A percentile compares a stretch with the other conserved stretches of the same genome.
Evolutionary conservation across 2,888 invertebrate genomes (phyloP).

Genomic region (Chymomyza caudatula): DNA sequence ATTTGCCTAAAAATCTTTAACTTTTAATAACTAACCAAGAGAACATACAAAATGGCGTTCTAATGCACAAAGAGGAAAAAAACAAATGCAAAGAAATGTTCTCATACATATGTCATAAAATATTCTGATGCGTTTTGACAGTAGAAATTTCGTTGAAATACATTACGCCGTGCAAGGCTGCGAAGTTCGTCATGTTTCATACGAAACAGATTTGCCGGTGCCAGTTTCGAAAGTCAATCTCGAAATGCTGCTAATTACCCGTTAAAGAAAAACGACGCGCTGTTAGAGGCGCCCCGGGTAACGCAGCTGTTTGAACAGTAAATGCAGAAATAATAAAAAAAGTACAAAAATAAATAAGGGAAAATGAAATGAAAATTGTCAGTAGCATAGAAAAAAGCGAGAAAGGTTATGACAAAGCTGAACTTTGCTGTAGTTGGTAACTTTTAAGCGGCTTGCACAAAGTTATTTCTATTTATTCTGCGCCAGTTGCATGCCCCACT

Average conservation of each 20-base stretch:
- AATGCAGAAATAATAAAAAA: slow-evolving; percentile 3
- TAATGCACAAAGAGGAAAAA: too few relatives aligned
- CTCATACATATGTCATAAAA: too few relatives aligned
- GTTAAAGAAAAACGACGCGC: slow-evolving; percentile 29
- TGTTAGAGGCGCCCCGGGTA: not conserved
- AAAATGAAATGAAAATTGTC: slow-evolving; percentile 13
- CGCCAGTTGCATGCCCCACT: not conserved
- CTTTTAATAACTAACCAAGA: too few relatives aligned
- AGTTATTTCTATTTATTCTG: slow-evolving; percentile 70
- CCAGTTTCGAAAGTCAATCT: too few relatives aligned
- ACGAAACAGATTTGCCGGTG: not conserved
- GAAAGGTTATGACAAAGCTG: slow-evolving; percentile 61
- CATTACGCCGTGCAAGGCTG: too few relatives aligned
- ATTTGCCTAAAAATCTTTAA: too few relatives aligned
- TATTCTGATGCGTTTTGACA: not conserved
- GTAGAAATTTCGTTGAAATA: too few relatives aligned
- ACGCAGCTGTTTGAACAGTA: slow-evolving; percentile 8
- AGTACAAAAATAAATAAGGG: not conserved
- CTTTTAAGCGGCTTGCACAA: slow-evolving; percentile 67
- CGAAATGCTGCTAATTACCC: slow-evolving; percentile 59
- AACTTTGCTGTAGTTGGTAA: slow-evolving; percentile 65
- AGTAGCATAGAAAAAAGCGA: slow-evolving; percentile 29
- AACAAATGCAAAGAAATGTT: too few relatives aligned
- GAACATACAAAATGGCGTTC: too few relatives aligned
- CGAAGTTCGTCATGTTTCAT: too few relatives aligned